These are phyloP conservation scores for Cuniculus paca DNA, from an alignment of 2,797 vertebrate genomes.

Conservation along the genomic window DNA sequence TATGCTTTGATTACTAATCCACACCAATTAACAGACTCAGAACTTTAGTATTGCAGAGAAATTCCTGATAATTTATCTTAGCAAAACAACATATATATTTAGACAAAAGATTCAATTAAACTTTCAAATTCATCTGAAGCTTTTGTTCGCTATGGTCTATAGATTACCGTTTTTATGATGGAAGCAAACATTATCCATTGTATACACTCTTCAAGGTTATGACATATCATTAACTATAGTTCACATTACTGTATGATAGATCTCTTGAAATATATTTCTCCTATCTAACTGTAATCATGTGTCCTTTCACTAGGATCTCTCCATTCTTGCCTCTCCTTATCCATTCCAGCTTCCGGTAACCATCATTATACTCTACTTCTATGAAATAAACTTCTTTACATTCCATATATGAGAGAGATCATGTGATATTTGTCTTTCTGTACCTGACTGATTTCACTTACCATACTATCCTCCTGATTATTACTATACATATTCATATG, in stretches of 20 bases:
- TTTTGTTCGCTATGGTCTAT: background rate
- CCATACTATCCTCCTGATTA: no score
- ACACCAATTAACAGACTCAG: background rate
- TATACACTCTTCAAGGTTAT: no score
- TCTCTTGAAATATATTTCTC: background rate
- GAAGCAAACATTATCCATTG: background rate
- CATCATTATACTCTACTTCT: background rate
- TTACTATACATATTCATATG: no score
- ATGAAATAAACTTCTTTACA: background rate
- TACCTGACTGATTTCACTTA: background rate
- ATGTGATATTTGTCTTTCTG: background rate
- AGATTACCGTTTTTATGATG: background rate
- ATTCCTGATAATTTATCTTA: background rate
- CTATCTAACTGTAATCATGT: background rate
- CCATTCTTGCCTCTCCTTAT: background rate
- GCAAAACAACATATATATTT: background rate
- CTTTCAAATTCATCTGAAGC: background rate
- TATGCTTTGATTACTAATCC: background rate
- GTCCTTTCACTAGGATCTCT: background rate
- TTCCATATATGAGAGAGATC: background rate
- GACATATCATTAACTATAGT: background rate
- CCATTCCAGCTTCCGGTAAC: background rate
- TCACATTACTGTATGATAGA: no score
- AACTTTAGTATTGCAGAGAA: slow-evolving; percentile 12
- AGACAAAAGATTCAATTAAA: background rate